phyloP scores from a whole-genome alignment of 2,797 vertebrate species.

The Microcaecilia unicolor region DNA sequence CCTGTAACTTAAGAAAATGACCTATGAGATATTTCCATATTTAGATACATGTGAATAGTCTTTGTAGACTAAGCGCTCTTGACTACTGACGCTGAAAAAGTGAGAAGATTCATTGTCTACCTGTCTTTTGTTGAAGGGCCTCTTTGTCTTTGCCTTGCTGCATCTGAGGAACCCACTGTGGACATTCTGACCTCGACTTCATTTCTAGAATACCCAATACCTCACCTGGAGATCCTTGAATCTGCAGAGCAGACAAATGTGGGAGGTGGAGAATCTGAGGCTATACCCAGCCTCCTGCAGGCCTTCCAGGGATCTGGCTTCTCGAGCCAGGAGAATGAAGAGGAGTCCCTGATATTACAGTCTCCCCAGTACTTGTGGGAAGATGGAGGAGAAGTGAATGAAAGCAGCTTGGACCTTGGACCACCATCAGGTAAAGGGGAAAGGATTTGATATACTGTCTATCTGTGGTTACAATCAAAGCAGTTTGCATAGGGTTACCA shows the following conservation, averaged over 20 bases:
- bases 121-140: slow-evolving; percentile 33
- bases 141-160: slow-evolving; percentile 23
- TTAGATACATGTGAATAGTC: no score
- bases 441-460: no score
- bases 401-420: slow-evolving; percentile 51
- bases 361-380: slow-evolving; percentile 64
- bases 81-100: no score
- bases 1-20: no score
- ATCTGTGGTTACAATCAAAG: no score
- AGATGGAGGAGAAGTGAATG: slow-evolving; percentile 54
- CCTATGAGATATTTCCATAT: no score
- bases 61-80: no score
- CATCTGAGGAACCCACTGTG: slow-evolving; percentile 29
- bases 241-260: slow-evolving; percentile 29
- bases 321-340: slow-evolving; percentile 62
- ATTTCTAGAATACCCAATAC: slow-evolving; percentile 40
- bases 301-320: slow-evolving; percentile 65
- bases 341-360: slow-evolving; percentile 54
- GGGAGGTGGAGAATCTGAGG: slow-evolving; percentile 14
- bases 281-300: slow-evolving; percentile 37
- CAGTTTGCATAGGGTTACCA: no score
- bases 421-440: slow-evolving; percentile 50
- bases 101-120: no score
- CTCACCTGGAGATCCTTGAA: slow-evolving; percentile 45
- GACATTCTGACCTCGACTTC: slow-evolving; percentile 55